Conservation (phyloP, 2,113 vertebrate species). For the Albula goreensis region DNA sequence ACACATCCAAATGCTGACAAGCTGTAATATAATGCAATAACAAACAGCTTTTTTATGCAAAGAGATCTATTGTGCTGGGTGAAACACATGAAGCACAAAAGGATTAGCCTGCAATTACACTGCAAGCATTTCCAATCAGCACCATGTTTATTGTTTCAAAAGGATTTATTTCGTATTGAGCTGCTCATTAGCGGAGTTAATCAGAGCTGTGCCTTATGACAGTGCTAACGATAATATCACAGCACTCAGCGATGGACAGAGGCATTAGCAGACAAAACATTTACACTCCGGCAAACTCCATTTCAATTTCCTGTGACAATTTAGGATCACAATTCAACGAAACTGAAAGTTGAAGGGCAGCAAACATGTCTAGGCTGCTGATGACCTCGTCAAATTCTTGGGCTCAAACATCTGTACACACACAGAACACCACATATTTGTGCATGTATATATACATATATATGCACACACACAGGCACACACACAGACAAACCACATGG, state of each 20-base stretch:
- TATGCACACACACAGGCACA: neutral
- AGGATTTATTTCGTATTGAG: conserved; percentile 52
- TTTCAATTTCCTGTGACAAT: neutral
- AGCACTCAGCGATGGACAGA: conserved; percentile 35
- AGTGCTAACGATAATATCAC: conserved; percentile 35
- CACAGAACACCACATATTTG: neutral
- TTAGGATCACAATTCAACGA: neutral
- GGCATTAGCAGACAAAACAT: neutral
- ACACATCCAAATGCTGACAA: neutral
- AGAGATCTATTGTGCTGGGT: conserved; percentile 6
- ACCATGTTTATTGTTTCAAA: conserved; percentile 49
- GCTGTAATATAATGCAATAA: neutral
- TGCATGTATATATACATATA: neutral
- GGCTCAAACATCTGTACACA: neutral
- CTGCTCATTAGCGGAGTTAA: conserved; percentile 57
- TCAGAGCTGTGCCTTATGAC: conserved; percentile 46
- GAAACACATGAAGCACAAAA: conserved; percentile 42
- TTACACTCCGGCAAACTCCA: neutral
- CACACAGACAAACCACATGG: neutral
- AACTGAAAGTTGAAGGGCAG: neutral
- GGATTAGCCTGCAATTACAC: conserved; percentile 46
- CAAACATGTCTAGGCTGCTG: neutral
- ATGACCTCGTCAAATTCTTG: neutral
- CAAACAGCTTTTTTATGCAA: conserved; percentile 1
- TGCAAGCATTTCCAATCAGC: conserved; percentile 46